phyloP scores from a whole-genome alignment of 2,113 vertebrate genomes.

The Triplophysa tibetana region DNA sequence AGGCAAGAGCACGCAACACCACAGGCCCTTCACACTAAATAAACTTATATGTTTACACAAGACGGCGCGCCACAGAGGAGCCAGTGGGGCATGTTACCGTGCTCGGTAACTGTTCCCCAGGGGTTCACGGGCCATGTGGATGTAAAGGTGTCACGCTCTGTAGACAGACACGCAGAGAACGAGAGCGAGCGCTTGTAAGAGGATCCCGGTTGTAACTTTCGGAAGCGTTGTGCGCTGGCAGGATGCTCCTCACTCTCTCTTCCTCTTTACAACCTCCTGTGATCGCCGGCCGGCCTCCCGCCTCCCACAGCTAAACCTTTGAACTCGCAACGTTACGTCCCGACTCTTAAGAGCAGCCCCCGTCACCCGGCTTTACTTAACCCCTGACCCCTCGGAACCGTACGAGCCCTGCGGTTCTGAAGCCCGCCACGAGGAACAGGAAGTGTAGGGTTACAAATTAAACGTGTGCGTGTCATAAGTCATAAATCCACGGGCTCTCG shows the following conservation, averaged over 20 bases:
- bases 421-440: conserved; percentile 84
- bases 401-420: conserved; percentile 88
- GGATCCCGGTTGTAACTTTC: conserved; percentile 50
- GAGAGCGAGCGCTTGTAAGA: conserved; percentile 42
- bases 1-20: conserved; percentile 47
- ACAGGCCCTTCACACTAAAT: conserved; percentile 73
- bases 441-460: conserved; percentile 99
- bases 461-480: conserved; percentile 93
- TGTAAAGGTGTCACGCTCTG: conserved; percentile 31
- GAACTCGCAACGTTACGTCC: conserved; percentile 68
- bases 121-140: conserved; percentile 59
- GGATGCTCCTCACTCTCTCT: conserved; percentile 45
- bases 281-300: conserved; percentile 52
- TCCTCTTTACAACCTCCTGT: conserved; percentile 55
- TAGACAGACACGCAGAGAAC: not conserved
- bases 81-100: conserved; percentile 73
- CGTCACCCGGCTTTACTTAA: conserved; percentile 87
- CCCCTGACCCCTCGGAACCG: conserved; percentile 91
- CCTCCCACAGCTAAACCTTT: conserved; percentile 73
- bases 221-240: conserved; percentile 31
- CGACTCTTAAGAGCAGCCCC: conserved; percentile 62
- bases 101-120: conserved; percentile 54
- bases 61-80: conserved; percentile 57
- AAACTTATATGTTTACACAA: conserved; percentile 73
- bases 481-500: conserved; percentile 79